A percentile compares a stretch with the other conserved stretches of the same genome.
These are phyloP conservation scores for Philonicus albiceps DNA, from an alignment of 2,888 invertebrate genomes.

Conservation along the genomic window DNA sequence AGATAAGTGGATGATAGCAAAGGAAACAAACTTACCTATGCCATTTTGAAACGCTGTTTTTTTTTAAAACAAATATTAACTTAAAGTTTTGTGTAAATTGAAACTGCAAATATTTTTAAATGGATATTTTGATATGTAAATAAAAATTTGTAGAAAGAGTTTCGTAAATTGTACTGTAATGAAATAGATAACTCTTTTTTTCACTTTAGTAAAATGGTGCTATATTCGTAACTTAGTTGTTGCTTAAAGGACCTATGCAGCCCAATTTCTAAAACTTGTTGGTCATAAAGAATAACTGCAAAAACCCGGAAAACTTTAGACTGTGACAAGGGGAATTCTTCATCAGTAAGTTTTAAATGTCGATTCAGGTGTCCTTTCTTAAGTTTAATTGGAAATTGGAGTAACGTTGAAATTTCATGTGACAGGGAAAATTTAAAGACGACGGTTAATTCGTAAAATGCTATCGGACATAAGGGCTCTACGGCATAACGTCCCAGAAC, in stretches of 20 bases:
- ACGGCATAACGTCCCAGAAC: not conserved
- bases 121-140: not conserved
- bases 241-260: not conserved
- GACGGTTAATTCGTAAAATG: not conserved
- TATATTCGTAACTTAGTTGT: not conserved
- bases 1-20: no score
- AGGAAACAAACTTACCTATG: no score
- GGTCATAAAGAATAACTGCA: not conserved
- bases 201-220: not conserved
- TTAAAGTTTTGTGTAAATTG: not conserved
- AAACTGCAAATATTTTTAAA: not conserved
- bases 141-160: not conserved
- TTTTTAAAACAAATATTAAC: no score
- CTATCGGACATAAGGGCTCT: not conserved
- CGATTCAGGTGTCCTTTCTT: not conserved
- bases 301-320: not conserved
- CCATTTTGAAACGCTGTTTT: no score
- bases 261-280: not conserved
- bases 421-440: not conserved
- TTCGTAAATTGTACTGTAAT: not conserved
- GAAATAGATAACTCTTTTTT: not conserved
- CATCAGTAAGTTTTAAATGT: not conserved
- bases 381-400: not conserved
- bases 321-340: not conserved
- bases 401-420: not conserved